Evolutionary conservation across 2,888 invertebrate species (phyloP).

Genomic region (Protophormia terraenovae): DNA sequence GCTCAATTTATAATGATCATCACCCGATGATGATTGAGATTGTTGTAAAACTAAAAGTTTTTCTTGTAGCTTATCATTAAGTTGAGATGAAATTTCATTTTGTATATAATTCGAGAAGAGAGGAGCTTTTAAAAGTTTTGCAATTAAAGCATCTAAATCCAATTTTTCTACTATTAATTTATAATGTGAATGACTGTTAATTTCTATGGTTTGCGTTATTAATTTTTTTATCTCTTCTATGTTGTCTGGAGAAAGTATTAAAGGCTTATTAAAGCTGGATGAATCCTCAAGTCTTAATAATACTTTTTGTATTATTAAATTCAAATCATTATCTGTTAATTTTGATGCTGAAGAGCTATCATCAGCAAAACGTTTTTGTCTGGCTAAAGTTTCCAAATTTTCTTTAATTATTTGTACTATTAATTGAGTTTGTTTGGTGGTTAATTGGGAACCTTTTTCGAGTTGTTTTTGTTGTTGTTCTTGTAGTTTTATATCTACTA

Average conservation of each 20-base stretch:
- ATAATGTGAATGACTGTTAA: slow-evolving; percentile 74
- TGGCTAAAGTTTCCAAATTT: slow-evolving; percentile 73
- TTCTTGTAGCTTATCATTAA: slow-evolving; percentile 73
- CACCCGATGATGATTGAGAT: slow-evolving; percentile 37
- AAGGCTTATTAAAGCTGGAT: slow-evolving; percentile 74
- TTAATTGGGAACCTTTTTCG: slow-evolving; percentile 32
- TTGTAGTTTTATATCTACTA: slow-evolving; percentile 76
- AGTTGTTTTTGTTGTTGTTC: slow-evolving; percentile 69
- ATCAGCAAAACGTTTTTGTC: slow-evolving; percentile 65
- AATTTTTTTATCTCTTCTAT: slow-evolving; percentile 78
- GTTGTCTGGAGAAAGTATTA: slow-evolving; percentile 77
- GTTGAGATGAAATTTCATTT: slow-evolving; percentile 73
- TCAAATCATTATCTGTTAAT: slow-evolving; percentile 46
- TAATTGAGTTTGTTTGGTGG: slow-evolving; percentile 71
- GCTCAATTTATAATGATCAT: slow-evolving; percentile 28
- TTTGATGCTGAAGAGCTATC: slow-evolving; percentile 10
- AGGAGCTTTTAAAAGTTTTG: slow-evolving; percentile 77
- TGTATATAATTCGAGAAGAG: slow-evolving; percentile 75
- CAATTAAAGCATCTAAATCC: slow-evolving; percentile 78
- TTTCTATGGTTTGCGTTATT: slow-evolving; percentile 73
- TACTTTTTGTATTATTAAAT: slow-evolving; percentile 61
- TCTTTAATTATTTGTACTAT: slow-evolving; percentile 76
- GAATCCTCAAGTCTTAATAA: slow-evolving; percentile 67
- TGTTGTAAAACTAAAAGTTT: slow-evolving; percentile 74
- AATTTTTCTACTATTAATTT: slow-evolving; percentile 75